These are phyloP conservation scores for Amblyopsis rosae DNA, from an alignment of 2,113 vertebrate species.

Conservation along the genomic window DNA sequence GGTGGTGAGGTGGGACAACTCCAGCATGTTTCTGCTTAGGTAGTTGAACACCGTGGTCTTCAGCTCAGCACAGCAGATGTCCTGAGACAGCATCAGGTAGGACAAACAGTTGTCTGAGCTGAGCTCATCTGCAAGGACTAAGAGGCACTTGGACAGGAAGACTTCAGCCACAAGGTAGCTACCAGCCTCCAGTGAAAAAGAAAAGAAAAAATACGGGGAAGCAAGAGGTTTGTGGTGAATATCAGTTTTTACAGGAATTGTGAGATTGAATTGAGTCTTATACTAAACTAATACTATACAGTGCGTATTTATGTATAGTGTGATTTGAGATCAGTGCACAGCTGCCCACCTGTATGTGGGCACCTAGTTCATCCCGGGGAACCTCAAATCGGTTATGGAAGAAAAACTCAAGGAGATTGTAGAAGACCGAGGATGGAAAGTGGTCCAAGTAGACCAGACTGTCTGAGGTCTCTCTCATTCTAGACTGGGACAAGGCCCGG, in stretches of 20 bases:
- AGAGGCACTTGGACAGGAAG: conserved; percentile 72
- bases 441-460: conserved; percentile 66
- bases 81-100: conserved; percentile 71
- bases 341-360: conserved; percentile 65
- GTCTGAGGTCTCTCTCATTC: conserved; percentile 75
- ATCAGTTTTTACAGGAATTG: neutral
- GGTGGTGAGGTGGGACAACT: conserved; percentile 61
- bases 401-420: conserved; percentile 73
- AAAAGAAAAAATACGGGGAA: neutral
- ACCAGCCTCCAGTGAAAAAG: conserved; percentile 45
- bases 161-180: conserved; percentile 72
- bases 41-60: conserved; percentile 63
- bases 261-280: neutral
- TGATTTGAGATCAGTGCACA: neutral
- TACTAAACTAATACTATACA: too few species aligned
- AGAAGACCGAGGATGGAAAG: conserved; percentile 69
- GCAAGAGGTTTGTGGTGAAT: neutral
- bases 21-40: conserved; percentile 73
- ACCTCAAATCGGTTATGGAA: conserved; percentile 61
- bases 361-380: conserved; percentile 51
- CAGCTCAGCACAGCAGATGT: conserved; percentile 72
- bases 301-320: too few species aligned
- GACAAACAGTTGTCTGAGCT: conserved; percentile 65
- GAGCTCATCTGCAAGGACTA: conserved; percentile 49
- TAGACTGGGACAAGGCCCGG: conserved; percentile 72